phyloP scores from a whole-genome alignment of 2,888 invertebrate species.

The Axea sp. region DNA sequence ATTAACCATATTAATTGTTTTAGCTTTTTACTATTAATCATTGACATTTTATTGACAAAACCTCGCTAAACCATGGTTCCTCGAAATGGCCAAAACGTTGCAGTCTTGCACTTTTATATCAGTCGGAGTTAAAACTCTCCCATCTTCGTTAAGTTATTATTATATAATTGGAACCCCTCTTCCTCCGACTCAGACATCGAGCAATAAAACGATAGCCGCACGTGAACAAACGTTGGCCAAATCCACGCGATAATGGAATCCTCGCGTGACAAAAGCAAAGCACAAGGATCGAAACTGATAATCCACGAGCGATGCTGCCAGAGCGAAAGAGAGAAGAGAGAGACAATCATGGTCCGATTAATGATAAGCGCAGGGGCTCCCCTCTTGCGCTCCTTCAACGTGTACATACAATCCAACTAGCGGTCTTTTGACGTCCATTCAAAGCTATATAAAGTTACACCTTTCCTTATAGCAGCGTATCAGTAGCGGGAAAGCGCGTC shows the following conservation, averaged over 20 bases:
- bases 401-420: conserved; percentile 65
- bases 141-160: no score
- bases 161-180: no score
- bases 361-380: conserved; percentile 58
- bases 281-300: conserved; percentile 41
- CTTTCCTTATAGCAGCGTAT: conserved; percentile 71
- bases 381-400: conserved; percentile 27
- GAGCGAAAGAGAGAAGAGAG: conserved; percentile 8
- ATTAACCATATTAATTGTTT: no score
- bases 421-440: conserved; percentile 70
- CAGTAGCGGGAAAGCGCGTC: conserved; percentile 58
- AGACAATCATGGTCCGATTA: conserved; percentile 64
- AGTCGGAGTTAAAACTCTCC: no score
- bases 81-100: no score
- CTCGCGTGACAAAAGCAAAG: conserved; percentile 35
- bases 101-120: no score
- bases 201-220: conserved; percentile 8
- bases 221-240: conserved; percentile 36
- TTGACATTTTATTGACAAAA: no score
- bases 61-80: no score
- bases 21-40: no score
- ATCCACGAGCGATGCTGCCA: conserved; percentile 25
- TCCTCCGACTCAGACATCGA: no score
- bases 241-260: conserved; percentile 13
- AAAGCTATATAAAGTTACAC: conserved; percentile 77